Conservation (phyloP, 2,113 vertebrate species). For the Osmerus mordax region DNA sequence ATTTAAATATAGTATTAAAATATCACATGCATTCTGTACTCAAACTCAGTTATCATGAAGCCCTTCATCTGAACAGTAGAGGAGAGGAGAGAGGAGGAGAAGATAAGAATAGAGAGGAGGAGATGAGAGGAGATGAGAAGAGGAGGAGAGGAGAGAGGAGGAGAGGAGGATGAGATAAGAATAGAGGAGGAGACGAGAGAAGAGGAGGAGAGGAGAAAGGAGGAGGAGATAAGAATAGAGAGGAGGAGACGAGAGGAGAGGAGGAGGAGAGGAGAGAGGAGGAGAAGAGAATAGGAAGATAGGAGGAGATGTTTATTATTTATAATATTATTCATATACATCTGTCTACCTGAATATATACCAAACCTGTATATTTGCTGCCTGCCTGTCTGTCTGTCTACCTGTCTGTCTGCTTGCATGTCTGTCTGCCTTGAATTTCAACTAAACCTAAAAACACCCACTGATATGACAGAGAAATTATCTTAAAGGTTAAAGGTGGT, state of each 20-base stretch:
- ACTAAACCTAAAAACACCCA: constrained; percentile 20
- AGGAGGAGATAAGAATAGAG: constrained; percentile 28
- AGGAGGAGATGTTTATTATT: constrained; percentile 29
- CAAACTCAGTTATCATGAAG: constrained; percentile 34
- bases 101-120: background rate
- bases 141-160: constrained; percentile 36
- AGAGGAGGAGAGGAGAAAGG: constrained; percentile 42
- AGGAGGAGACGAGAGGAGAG: background rate
- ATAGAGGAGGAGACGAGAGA: constrained; percentile 35
- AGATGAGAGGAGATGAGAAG: constrained; percentile 16
- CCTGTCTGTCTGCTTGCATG: constrained; percentile 54
- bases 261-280: constrained; percentile 38
- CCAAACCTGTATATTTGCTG: no score
- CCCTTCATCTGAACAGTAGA: constrained; percentile 59
- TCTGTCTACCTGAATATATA: no score
- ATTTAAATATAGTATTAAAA: constrained; percentile 58
- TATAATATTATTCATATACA: no score
- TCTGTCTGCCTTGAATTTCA: constrained; percentile 1
- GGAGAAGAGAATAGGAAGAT: constrained; percentile 20
- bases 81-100: constrained; percentile 37
- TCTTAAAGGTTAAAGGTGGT: no score
- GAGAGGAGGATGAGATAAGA: constrained; percentile 26
- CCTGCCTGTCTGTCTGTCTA: background rate
- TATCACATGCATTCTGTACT: background rate
- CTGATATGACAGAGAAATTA: background rate